These are phyloP conservation scores for Acanthochromis polyacanthus DNA, from an alignment of 2,113 vertebrate species.

Conservation along the genomic window DNA sequence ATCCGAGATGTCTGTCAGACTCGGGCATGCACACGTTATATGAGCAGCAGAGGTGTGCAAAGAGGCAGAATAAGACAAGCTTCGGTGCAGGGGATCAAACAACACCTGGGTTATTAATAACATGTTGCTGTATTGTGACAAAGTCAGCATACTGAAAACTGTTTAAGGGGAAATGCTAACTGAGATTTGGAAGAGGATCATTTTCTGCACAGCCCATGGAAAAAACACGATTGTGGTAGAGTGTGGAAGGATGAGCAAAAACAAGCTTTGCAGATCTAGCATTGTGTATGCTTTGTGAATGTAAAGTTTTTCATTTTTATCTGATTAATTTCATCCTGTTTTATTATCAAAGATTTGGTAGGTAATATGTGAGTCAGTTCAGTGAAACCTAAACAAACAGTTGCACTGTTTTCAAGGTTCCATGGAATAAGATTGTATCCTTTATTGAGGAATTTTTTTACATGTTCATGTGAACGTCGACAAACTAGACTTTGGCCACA, in stretches of 20 bases:
- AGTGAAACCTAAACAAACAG: background rate
- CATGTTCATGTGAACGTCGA: conserved; percentile 30
- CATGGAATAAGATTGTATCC: background rate
- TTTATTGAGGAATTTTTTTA: conserved; percentile 10
- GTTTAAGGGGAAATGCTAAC: conserved; percentile 31
- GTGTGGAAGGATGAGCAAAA: conserved; percentile 11
- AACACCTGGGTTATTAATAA: conserved; percentile 36
- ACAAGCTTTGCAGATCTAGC: conserved; percentile 27
- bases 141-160: conserved; percentile 18
- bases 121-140: background rate
- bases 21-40: background rate
- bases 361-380: background rate
- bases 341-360: conserved; percentile 8
- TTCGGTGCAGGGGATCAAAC: conserved; percentile 33
- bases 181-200: conserved; percentile 22
- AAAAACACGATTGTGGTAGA: background rate
- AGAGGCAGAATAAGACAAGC: conserved; percentile 26
- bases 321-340: background rate
- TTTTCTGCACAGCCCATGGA: background rate
- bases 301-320: background rate
- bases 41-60: conserved; percentile 26
- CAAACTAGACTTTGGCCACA: conserved; percentile 67
- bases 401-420: background rate
- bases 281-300: background rate
- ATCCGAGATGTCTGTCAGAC: conserved; percentile 32